A percentile compares a stretch with the other conserved stretches of the same genome.
phyloP scores from a whole-genome alignment of 2,113 vertebrate genomes.

The Quiscalus mexicanus region DNA sequence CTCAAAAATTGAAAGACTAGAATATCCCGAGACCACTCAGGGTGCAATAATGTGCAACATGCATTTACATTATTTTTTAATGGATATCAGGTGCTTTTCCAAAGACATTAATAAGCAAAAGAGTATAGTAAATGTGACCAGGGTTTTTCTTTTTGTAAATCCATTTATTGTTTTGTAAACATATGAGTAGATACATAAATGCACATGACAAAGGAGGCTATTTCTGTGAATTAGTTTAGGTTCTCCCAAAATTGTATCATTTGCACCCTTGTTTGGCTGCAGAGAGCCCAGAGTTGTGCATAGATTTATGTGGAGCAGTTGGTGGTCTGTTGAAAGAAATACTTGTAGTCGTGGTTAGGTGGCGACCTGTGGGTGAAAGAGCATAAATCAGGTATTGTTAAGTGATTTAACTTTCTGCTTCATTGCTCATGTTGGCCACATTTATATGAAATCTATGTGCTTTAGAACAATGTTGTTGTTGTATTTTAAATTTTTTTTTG shows the following conservation, averaged over 20 bases:
- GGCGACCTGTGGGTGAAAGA: not conserved
- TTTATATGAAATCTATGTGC: not conserved
- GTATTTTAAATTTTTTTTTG: not conserved
- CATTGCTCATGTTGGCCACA: not conserved
- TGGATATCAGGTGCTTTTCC: not conserved
- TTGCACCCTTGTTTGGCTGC: not conserved
- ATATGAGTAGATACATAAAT: not conserved
- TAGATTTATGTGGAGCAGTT: not conserved
- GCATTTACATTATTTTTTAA: not conserved
- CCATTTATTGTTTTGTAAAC: not conserved
- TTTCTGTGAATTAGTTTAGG: not conserved
- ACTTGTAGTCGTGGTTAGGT: not conserved
- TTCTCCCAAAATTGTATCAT: not conserved
- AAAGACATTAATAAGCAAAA: not conserved
- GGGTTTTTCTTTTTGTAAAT: not conserved
- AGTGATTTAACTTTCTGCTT: constrained; percentile 26
- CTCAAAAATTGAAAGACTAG: not conserved
- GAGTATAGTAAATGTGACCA: not conserved
- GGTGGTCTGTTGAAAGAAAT: not conserved
- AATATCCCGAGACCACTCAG: not conserved
- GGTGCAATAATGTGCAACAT: not conserved
- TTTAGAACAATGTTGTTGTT: not conserved
- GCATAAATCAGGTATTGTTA: not conserved
- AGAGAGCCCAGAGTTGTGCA: not conserved
- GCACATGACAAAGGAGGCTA: not conserved